Percentiles rank a stretch among this genome's conserved stretches.
phyloP scores from a whole-genome alignment of 2,888 invertebrate genomes.

The Lasioglossum pauxillum region DNA sequence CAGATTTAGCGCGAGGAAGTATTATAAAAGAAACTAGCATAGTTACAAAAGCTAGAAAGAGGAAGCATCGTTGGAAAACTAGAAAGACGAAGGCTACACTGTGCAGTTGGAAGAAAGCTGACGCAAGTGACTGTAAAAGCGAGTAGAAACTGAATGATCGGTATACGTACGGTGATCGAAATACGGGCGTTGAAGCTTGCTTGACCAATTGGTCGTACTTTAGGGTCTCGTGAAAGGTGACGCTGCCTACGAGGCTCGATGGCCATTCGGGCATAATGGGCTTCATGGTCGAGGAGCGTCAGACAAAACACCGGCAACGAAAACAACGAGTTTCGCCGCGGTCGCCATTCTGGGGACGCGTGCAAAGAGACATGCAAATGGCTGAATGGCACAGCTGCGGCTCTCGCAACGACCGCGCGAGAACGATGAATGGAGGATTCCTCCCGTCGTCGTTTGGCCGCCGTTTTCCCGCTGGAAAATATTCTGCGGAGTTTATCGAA shows the following conservation, averaged over 20 bases:
- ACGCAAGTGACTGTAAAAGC: not conserved
- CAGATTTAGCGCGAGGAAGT: not conserved
- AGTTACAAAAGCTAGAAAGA: not conserved
- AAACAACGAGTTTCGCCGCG: slow-evolving; percentile 45
- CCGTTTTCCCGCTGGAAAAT: slow-evolving; percentile 32
- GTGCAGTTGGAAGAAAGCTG: not conserved
- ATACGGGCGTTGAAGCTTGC: not conserved
- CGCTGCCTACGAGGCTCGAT: slow-evolving; percentile 32
- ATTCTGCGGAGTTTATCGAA: slow-evolving; percentile 15
- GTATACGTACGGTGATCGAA: not conserved
- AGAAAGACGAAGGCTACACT: not conserved
- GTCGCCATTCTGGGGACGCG: slow-evolving; percentile 41
- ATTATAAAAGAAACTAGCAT: not conserved
- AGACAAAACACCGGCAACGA: slow-evolving; percentile 41
- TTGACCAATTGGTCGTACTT: not conserved
- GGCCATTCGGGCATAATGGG: slow-evolving; percentile 32
- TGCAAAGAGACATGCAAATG: slow-evolving; percentile 63
- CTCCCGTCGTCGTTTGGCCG: slow-evolving; percentile 4
- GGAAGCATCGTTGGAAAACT: not conserved
- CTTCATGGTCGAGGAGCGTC: slow-evolving; percentile 46
- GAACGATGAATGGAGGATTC: slow-evolving; percentile 39
- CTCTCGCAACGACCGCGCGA: slow-evolving; percentile 31
- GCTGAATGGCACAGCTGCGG: slow-evolving; percentile 42
- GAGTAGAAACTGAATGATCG: not conserved
- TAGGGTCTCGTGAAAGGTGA: not conserved